phyloP scores from a whole-genome alignment of 2,113 vertebrate species.

The Fregetta grallaria region DNA sequence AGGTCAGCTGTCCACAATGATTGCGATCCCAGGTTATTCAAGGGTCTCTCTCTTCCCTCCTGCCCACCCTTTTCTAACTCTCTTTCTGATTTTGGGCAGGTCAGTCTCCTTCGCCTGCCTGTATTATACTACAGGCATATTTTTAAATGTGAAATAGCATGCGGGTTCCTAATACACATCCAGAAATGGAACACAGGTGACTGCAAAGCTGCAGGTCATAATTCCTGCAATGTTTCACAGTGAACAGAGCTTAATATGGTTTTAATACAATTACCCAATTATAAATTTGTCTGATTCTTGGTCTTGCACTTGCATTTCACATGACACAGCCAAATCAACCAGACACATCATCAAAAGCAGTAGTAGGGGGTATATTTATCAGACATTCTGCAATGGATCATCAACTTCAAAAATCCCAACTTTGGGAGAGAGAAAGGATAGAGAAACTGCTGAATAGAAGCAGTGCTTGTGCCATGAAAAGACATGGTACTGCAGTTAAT shows the following conservation, averaged over 20 bases:
- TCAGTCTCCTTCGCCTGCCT: background rate
- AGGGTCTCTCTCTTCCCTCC: background rate
- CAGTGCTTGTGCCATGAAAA: background rate
- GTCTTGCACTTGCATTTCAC: slow-evolving; percentile 1
- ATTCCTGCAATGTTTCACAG: slow-evolving; percentile 17
- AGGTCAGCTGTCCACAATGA: background rate
- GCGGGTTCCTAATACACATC: background rate
- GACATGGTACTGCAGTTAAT: background rate
- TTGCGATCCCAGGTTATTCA: background rate
- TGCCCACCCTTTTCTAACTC: background rate
- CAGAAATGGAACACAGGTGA: slow-evolving; percentile 8
- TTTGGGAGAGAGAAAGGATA: slow-evolving; percentile 4
- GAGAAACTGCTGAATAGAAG: background rate
- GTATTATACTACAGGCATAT: background rate
- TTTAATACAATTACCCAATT: slow-evolving; percentile 51
- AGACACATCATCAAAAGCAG: slow-evolving; percentile 34
- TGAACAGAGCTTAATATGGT: slow-evolving; percentile 17
- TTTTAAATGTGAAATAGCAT: background rate
- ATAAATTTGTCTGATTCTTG: slow-evolving; percentile 26
- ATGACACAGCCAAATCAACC: slow-evolving; percentile 9
- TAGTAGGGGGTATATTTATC: slow-evolving; percentile 33
- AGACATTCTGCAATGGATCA: slow-evolving; percentile 48
- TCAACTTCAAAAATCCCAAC: slow-evolving; percentile 50
- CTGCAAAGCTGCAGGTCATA: slow-evolving; percentile 28
- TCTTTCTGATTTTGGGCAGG: background rate